Evolutionary conservation across 2,888 invertebrate species (phyloP).

Genomic region (Lottia gigantea): DNA sequence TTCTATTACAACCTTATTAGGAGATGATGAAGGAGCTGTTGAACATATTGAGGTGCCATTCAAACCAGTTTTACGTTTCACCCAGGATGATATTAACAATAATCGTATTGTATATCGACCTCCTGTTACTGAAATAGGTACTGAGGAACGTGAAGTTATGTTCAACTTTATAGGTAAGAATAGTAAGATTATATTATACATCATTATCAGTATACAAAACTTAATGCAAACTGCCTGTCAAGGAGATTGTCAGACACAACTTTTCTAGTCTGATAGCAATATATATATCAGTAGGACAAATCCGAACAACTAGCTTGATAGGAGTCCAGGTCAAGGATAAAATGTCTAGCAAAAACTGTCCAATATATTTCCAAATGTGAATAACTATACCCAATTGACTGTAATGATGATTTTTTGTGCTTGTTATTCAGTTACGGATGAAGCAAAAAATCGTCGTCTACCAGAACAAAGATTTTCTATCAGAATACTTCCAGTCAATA

Average conservation of each 20-base stretch:
- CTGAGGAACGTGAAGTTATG: slow-evolving; percentile 43
- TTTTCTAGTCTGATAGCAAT: neutral
- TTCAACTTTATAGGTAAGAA: slow-evolving; percentile 56
- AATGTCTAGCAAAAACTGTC: no score
- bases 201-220: neutral
- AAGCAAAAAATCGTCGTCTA: slow-evolving; percentile 29
- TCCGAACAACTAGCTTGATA: no score
- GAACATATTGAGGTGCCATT: slow-evolving; percentile 54
- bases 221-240: neutral
- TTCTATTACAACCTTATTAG: slow-evolving; percentile 45
- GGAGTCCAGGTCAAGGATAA: no score
- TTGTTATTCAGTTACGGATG: slow-evolving; percentile 46
- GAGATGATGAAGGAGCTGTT: slow-evolving; percentile 50
- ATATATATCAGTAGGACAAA: no score
- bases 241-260: neutral
- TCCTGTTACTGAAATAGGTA: slow-evolving; percentile 50
- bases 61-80: slow-evolving; percentile 50
- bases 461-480: slow-evolving; percentile 56
- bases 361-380: no score
- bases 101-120: slow-evolving; percentile 60
- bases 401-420: no score
- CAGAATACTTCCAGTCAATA: slow-evolving; percentile 57
- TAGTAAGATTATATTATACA: no score
- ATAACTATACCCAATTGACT: no score
- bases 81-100: slow-evolving; percentile 61